These are phyloP conservation scores for Zoanthus solanderi DNA, from an alignment of 92 coral and sea anemone species.

Conservation along the genomic window DNA sequence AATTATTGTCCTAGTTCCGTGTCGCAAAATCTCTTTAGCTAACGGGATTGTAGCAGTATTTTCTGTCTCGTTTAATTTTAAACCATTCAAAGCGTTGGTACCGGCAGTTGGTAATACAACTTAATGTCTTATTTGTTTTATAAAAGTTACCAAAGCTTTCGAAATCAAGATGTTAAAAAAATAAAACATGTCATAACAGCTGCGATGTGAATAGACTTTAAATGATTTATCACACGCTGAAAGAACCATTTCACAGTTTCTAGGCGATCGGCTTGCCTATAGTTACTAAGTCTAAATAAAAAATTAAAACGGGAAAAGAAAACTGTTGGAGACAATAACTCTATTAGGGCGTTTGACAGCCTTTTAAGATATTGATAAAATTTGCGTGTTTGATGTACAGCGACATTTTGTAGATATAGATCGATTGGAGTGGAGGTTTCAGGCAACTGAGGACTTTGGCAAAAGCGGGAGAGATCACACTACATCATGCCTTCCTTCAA, in stretches of 20 bases:
- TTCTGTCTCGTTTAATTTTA: not conserved
- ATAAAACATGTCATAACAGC: conserved; percentile 4
- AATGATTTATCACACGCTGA: conserved; percentile 30
- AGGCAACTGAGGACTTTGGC: not conserved
- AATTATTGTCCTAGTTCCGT: not conserved
- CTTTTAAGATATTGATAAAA: not conserved
- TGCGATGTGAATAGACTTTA: conserved; percentile 8
- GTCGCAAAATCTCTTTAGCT: not conserved
- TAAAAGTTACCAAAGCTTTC: not conserved
- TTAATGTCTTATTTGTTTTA: not conserved
- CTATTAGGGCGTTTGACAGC: not conserved
- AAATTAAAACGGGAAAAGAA: not conserved
- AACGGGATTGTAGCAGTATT: conserved; percentile 18
- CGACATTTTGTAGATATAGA: not conserved
- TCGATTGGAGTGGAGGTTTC: not conserved
- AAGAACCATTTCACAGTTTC: not conserved
- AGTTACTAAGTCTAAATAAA: not conserved
- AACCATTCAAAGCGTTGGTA: not conserved
- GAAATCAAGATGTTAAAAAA: conserved; percentile 1
- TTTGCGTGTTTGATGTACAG: not conserved
- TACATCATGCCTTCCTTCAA: no score
- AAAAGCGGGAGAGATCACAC: not conserved
- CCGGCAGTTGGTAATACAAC: not conserved
- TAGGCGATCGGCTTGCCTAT: not conserved
- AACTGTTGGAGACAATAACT: no score